Conservation (phyloP, 2,888 invertebrate species). For the Eupithecia subfuscata region DNA sequence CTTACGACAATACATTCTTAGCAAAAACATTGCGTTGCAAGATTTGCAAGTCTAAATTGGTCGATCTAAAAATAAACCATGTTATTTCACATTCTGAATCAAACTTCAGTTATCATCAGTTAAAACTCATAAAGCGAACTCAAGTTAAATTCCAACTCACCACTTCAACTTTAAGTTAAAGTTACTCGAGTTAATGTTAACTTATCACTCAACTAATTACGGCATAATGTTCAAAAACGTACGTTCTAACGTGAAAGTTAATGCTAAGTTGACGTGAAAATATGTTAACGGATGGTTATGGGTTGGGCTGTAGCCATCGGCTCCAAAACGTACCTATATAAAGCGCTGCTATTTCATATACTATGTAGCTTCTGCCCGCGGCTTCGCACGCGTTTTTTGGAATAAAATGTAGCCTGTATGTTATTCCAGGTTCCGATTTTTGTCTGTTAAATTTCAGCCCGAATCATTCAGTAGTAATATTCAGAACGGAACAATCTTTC, state of each 20-base stretch:
- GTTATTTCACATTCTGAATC: constrained; percentile 8
- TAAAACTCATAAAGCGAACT: constrained; percentile 15
- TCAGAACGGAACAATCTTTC: too few relatives aligned
- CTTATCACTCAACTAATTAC: constrained; percentile 65
- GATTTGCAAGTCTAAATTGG: neutral
- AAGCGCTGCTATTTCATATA: too few relatives aligned
- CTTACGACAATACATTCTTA: neutral
- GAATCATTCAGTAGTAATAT: too few relatives aligned
- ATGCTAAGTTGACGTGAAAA: constrained; percentile 44
- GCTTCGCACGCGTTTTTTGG: too few relatives aligned
- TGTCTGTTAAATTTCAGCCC: too few relatives aligned
- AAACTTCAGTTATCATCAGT: too few relatives aligned
- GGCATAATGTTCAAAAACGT: constrained; percentile 62
- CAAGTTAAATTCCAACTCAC: constrained; percentile 46
- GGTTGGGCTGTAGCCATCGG: constrained; percentile 41
- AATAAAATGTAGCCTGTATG: too few relatives aligned
- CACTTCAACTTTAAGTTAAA: constrained; percentile 56
- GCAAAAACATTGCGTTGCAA: neutral
- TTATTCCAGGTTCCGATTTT: too few relatives aligned
- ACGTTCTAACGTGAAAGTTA: constrained; percentile 40
- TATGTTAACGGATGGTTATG: constrained; percentile 56
- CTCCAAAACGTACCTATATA: neutral
- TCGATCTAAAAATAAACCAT: neutral
- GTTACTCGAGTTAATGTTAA: constrained; percentile 47
- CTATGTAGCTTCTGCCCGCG: too few relatives aligned